Evolutionary conservation across 2,113 vertebrate genomes (phyloP).

Genomic region (Zosterops japonicus): DNA sequence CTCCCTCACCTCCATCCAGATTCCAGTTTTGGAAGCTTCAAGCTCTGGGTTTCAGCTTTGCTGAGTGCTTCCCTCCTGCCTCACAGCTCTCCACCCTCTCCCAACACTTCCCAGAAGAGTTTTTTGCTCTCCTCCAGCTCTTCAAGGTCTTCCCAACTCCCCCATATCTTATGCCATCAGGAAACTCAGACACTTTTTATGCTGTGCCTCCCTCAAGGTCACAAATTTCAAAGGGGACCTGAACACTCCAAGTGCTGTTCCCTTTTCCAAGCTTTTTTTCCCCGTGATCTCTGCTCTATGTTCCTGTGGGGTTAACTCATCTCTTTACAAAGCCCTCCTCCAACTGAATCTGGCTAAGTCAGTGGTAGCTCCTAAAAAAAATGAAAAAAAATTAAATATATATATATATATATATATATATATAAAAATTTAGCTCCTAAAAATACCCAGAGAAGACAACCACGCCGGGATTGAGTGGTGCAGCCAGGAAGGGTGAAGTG

Average conservation of each 20-base stretch:
- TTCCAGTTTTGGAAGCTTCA: not conserved
- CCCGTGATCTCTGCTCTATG: not conserved
- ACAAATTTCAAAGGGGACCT: not conserved
- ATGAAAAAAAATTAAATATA: no score
- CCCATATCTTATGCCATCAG: not conserved
- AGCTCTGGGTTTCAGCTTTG: not conserved
- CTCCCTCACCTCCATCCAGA: not conserved
- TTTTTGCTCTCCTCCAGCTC: not conserved
- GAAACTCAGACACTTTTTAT: not conserved
- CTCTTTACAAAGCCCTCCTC: not conserved
- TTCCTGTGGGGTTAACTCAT: not conserved
- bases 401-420: not conserved
- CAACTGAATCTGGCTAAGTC: not conserved
- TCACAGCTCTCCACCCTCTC: not conserved
- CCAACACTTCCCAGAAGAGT: not conserved
- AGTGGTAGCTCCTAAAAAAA: not conserved
- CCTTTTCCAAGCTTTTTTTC: not conserved
- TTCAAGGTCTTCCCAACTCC: not conserved
- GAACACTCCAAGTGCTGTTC: not conserved
- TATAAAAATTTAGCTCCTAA: not conserved
- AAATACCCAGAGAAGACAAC: not conserved
- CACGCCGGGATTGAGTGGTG: not conserved
- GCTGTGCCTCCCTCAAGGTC: conserved; percentile 9
- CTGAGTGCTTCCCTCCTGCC: not conserved
- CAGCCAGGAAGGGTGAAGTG: not conserved